Evolutionary conservation across 1,140 invertebrate genomes (phyloP).

Genomic region (Cydia pomonella): DNA sequence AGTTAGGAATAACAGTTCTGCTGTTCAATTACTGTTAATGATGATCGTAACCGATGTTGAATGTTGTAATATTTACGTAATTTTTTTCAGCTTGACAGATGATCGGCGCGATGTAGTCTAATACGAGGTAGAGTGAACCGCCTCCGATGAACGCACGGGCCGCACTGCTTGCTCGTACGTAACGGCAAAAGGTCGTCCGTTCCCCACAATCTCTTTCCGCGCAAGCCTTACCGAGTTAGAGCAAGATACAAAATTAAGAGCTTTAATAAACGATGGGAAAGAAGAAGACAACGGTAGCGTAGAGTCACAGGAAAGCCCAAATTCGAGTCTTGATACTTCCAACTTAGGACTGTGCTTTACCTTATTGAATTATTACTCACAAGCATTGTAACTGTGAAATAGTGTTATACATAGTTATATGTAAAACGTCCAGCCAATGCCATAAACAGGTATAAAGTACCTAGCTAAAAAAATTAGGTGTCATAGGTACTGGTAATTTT

Average conservation of each 20-base stretch:
- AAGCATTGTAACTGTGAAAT: constrained; percentile 44
- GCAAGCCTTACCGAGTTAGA: constrained; percentile 75
- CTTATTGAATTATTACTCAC: constrained; percentile 73
- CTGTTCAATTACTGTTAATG: constrained; percentile 51
- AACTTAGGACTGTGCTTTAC: constrained; percentile 73
- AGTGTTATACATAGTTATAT: neutral
- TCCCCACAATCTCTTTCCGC: constrained; percentile 80
- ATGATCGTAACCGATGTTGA: constrained; percentile 70
- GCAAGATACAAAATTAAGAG: constrained; percentile 51
- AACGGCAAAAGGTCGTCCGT: constrained; percentile 78
- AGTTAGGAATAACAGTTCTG: constrained; percentile 39
- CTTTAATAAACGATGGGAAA: constrained; percentile 40
- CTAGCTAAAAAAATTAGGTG: too few species aligned
- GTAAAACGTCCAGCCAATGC: neutral
- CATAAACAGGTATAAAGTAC: too few species aligned
- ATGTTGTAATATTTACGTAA: constrained; percentile 79
- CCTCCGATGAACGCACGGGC: constrained; percentile 70
- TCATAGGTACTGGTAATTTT: too few species aligned
- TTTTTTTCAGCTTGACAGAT: constrained; percentile 73
- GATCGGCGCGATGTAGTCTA: constrained; percentile 58
- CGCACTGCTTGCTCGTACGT: constrained; percentile 76
- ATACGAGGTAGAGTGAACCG: constrained; percentile 51
- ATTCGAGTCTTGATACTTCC: constrained; percentile 76
- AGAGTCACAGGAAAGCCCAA: constrained; percentile 75
- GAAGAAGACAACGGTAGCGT: constrained; percentile 54